Evolutionary conservation across 2,797 vertebrate genomes (phyloP), one percentile per base, ranked within the genome.

Genomic region (Melanotaenia boesemani): DNA sequence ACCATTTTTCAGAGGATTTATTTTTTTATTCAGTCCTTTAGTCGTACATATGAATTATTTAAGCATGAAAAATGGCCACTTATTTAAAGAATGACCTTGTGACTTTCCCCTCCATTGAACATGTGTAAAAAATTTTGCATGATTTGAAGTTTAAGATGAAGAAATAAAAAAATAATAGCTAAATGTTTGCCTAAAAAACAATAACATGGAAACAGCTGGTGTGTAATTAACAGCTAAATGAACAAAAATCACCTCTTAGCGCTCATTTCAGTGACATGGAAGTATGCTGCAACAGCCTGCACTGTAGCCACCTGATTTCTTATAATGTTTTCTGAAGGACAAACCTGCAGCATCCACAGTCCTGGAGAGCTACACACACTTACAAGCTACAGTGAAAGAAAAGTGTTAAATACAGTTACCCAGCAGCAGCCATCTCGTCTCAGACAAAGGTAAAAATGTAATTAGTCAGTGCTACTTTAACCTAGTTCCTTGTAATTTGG

Each of bases 401-500:
- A 28, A 41, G 34, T 55, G 26, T 63, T 66, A 20, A 66, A 74
- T 66, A 39, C n/a, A 59, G 71, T 70, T 58, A 66, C 50, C 37
- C 20, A 3, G 36, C 8, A 63, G 77, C 24, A 30, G 44, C 36
- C 44, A 62, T 70, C 67, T 74, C 11, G 44, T 66, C 73, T 57
- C 72, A 59, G 59, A 75, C 63, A 64, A 79, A 71, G 76, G 79
- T 78, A 78, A 58, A 81, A 78, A 77, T 67, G 67, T 79, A 83
- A 84, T 81, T 83, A 80, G 63, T 79, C 57, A 24, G 67, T 20
- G 63, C 66, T 41, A 52, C 78, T 79, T 44, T 73, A 86, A 85
- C 86, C 86, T 70, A 74, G 79, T 85, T 89, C 82, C 81, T 74
- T 62, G 60, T 74, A 77, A 74, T 70, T 71, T 81, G 76, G 73